Evolutionary conservation across 2,797 vertebrate genomes (phyloP), one percentile per base, ranked within the genome.

Genomic region (Synaphobranchus kaupii): DNA sequence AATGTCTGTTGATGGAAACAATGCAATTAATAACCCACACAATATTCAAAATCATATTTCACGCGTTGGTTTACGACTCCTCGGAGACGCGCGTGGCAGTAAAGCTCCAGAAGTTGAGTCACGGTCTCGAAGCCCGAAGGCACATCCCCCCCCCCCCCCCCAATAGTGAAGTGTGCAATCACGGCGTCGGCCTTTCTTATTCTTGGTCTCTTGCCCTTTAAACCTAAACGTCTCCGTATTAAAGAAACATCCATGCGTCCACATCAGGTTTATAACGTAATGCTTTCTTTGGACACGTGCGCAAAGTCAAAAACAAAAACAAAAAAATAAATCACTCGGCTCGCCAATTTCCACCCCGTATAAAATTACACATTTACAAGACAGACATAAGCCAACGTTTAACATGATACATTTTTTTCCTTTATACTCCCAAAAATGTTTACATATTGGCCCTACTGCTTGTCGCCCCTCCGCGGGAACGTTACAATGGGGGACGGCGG

Each of bases 1-100:
- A 80, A 48, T 90, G 87, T 90, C 91, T 94, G 94, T 94, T 93
- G 89, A 89, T 87, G 93, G 90, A 92, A 93, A 90, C 91, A 92
- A 92, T 88, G 91, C 93, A 94, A 95, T 95, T 95, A 95, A 93
- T 93, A 93, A 93, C 89, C 91, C 92, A 94, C 94, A 86, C 94
- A 95, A 95, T 94, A 95, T 95, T 94, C 91, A 95, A 93, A 94
- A 93, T 93, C 88, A 71, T 22, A 78, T 86, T 85, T 85, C 92
- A 89, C 92, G 93, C 39, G 66, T 84, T 83, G 73, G 73, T 92
- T 91, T 93, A 95, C 93, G 92, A 92, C 93, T 76, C 63, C 34
- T 73, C 13, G 50, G 39, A 71, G 84, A 85, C 44, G 3, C 1
- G 8, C 63, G 15, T 0, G 9, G 66, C 84, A 85, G 58, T 84